phyloP scores from a whole-genome alignment of 2,888 invertebrate species.

The Volucella bombylans region DNA sequence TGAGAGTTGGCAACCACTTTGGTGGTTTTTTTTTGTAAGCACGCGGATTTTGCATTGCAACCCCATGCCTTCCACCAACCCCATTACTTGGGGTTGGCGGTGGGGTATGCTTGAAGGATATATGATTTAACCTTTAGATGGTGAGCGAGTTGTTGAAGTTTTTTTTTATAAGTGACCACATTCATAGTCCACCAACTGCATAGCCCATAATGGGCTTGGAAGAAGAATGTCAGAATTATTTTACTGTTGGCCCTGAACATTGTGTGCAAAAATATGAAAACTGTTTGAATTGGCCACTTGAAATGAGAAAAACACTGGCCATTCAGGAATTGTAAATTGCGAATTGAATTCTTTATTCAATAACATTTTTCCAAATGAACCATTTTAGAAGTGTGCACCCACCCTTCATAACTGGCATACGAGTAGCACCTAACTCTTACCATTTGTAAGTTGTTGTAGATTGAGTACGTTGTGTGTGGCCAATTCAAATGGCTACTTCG shows the following conservation, averaged over 20 bases:
- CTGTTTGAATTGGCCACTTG: conserved; percentile 77
- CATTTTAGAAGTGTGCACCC: conserved; percentile 74
- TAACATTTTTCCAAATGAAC: conserved; percentile 76
- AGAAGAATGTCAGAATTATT: conserved; percentile 65
- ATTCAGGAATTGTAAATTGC: conserved; percentile 53
- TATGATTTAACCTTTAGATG: conserved; percentile 7
- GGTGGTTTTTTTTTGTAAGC: conserved; percentile 14
- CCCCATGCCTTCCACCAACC: conserved; percentile 18
- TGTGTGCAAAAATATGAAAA: conserved; percentile 75
- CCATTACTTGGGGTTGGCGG: no score
- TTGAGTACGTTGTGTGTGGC: no score
- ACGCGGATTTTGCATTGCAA: conserved; percentile 32
- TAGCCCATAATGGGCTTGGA: conserved; percentile 21
- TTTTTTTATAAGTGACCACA: conserved; percentile 57
- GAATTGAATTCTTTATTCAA: conserved; percentile 75
- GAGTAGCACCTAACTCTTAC: no score
- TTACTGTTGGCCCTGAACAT: conserved; percentile 56
- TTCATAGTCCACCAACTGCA: not conserved
- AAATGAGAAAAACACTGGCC: conserved; percentile 76
- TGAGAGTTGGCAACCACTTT: conserved; percentile 59
- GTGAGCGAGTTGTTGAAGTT: not conserved
- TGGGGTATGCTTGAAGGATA: conserved; percentile 37
- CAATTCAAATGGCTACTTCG: no score
- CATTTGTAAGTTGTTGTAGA: no score
- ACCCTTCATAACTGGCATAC: conserved; percentile 16